These are phyloP conservation scores for Ashinkailepas kermadecensis DNA, from an alignment of 2,888 invertebrate species.

Conservation along the genomic window DNA sequence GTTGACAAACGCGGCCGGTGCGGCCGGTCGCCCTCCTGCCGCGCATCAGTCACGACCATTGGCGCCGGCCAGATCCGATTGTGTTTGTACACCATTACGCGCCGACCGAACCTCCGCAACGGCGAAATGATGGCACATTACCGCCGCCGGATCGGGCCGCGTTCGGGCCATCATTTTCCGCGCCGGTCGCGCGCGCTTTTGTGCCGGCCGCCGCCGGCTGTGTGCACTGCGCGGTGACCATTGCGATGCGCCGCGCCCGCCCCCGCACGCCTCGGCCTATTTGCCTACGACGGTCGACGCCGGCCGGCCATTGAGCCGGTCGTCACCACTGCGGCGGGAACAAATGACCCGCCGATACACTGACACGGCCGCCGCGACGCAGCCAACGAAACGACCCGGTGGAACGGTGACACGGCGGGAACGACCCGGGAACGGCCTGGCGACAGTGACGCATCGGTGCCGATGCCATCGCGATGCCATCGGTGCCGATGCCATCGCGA, in stretches of 20 bases:
- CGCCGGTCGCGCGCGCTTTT: background rate
- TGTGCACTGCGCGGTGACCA: background rate
- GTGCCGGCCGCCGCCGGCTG: background rate
- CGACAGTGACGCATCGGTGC: too few species aligned
- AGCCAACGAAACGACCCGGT: too few species aligned
- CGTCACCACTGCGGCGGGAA: too few species aligned
- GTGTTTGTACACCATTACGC: slow-evolving; percentile 10
- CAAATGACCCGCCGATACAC: too few species aligned
- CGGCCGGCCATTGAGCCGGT: background rate
- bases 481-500: too few species aligned
- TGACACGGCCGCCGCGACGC: too few species aligned
- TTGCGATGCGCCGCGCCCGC: background rate
- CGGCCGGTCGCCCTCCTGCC: background rate
- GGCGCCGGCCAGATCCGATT: background rate
- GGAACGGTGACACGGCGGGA: too few species aligned
- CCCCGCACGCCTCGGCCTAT: background rate
- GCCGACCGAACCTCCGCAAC: background rate
- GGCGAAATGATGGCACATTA: background rate
- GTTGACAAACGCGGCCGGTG: background rate
- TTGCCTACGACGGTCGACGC: background rate
- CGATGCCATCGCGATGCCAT: too few species aligned
- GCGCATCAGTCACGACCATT: too few species aligned
- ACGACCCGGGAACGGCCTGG: too few species aligned
- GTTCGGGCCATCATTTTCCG: background rate
- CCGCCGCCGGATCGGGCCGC: background rate